A percentile compares a stretch with the other conserved stretches of the same genome.
phyloP scores from a whole-genome alignment of 2,797 vertebrate genomes.

The Oreochromis mossambicus region DNA sequence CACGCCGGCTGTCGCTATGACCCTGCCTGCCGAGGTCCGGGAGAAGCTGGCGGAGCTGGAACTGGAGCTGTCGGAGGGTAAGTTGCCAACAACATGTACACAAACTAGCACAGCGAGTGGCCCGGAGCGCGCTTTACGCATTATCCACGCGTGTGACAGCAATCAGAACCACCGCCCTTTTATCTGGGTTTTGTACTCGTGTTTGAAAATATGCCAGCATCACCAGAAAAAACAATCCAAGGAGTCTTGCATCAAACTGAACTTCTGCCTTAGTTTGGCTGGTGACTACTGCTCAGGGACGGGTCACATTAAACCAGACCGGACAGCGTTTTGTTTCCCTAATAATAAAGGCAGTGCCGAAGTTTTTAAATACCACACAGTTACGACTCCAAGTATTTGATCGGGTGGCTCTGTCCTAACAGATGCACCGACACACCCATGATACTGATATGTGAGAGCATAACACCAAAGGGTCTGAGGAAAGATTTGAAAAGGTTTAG shows the following conservation, averaged over 20 bases:
- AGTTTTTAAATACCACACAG: not conserved
- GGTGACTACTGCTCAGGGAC: not conserved
- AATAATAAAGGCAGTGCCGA: not conserved
- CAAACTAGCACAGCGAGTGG: not conserved
- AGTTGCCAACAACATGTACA: slow-evolving; percentile 14
- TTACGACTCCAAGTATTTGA: slow-evolving; percentile 3
- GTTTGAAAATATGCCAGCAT: slow-evolving; percentile 23
- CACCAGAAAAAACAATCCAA: not conserved
- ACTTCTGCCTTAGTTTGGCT: slow-evolving; percentile 29
- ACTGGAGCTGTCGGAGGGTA: slow-evolving; percentile 83
- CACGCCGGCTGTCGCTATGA: slow-evolving; percentile 71
- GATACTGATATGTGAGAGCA: not conserved
- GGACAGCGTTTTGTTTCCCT: not conserved
- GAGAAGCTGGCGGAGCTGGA: slow-evolving; percentile 85
- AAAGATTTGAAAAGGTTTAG: not conserved
- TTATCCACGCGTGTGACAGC: not conserved
- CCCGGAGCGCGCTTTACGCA: not conserved
- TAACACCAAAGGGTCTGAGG: not conserved
- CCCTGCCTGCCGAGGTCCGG: slow-evolving; percentile 80
- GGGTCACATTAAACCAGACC: not conserved
- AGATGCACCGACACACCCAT: slow-evolving; percentile 63
- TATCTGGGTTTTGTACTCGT: slow-evolving; percentile 4
- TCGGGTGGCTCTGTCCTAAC: slow-evolving; percentile 10
- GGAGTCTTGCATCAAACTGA: not conserved
- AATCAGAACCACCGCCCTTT: slow-evolving; percentile 53